Evolutionary conservation across 2,113 vertebrate species (phyloP).

Genomic region (Myanophis thanlyinensis): DNA sequence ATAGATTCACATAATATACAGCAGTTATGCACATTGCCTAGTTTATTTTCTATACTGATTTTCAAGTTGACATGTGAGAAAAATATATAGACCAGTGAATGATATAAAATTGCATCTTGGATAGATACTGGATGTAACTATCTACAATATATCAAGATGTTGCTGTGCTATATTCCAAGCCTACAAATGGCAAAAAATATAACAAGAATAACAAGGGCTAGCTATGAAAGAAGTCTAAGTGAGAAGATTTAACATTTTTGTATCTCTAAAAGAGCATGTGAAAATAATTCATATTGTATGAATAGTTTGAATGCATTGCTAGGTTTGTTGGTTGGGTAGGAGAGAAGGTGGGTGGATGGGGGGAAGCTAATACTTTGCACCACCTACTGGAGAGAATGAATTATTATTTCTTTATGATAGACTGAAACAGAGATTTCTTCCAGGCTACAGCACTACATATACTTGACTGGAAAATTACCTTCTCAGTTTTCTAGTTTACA

Average conservation of each 20-base stretch:
- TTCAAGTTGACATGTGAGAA: not conserved
- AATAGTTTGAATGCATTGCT: not conserved
- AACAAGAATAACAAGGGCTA: not conserved
- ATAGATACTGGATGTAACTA: not conserved
- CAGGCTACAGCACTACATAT: not conserved
- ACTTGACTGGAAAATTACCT: not conserved
- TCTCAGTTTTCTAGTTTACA: not conserved
- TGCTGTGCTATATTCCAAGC: not conserved
- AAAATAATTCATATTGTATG: not conserved
- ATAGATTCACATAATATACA: not conserved
- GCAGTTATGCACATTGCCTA: not conserved
- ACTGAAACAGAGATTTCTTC: not conserved
- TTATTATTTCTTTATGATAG: not conserved
- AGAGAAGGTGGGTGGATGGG: not conserved
- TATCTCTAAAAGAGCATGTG: not conserved
- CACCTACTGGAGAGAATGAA: not conserved
- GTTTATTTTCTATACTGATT: not conserved
- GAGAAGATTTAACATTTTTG: not conserved
- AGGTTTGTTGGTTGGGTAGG: not conserved
- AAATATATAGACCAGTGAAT: not conserved
- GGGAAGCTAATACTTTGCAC: not conserved
- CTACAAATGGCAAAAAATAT: not conserved
- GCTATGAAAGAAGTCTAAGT: not conserved
- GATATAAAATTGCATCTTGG: not conserved
- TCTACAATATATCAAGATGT: not conserved